Evolutionary conservation across 1,140 invertebrate species (phyloP).

Genomic region (Leptestheria dahalacensis): DNA sequence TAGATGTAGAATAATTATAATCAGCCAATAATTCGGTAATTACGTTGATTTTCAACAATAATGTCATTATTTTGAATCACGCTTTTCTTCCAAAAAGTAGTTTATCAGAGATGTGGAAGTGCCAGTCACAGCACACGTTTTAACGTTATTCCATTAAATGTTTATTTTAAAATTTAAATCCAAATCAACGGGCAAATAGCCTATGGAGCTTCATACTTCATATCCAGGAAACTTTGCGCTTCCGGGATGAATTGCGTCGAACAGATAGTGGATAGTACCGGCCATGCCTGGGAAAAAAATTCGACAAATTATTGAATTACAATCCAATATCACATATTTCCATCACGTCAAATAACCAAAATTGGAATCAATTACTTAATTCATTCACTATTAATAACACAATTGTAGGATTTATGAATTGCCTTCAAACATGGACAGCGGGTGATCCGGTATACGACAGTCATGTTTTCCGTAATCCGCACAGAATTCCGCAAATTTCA

Average conservation of each 20-base stretch:
- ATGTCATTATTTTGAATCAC: no score
- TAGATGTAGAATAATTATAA: no score
- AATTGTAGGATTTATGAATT: not conserved
- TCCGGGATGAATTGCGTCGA: slow-evolving; percentile 42
- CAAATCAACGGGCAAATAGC: no score
- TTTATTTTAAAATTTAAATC: no score
- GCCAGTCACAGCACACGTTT: no score
- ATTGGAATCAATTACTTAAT: not conserved
- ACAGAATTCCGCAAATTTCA: slow-evolving; percentile 72
- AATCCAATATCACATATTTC: not conserved
- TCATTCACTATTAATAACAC: not conserved
- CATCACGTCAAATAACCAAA: not conserved
- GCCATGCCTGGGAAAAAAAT: slow-evolving; percentile 32
- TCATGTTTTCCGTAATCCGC: slow-evolving; percentile 50
- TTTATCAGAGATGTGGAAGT: no score
- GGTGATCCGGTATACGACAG: slow-evolving; percentile 51
- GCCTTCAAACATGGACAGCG: slow-evolving; percentile 76
- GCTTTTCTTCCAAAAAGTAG: no score
- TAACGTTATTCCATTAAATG: no score
- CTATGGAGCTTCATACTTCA: slow-evolving; percentile 21
- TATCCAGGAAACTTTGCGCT: slow-evolving; percentile 50
- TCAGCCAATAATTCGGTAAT: no score
- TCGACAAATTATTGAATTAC: slow-evolving; percentile 2
- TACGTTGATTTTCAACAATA: no score
- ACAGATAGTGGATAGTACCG: slow-evolving; percentile 51